Conservation (phyloP, 2,113 vertebrate species). For the Hoplias malabaricus region DNA sequence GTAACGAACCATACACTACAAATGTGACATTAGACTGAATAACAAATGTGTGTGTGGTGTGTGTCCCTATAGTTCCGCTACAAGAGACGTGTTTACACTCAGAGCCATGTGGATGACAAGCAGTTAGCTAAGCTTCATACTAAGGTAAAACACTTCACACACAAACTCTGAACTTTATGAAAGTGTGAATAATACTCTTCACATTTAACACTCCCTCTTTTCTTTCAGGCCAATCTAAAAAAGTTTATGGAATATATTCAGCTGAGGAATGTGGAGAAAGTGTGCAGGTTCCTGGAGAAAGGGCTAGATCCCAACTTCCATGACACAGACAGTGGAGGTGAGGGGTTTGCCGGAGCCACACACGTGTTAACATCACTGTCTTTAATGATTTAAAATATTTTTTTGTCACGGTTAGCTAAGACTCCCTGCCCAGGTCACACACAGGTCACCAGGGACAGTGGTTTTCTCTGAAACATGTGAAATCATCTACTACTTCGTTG, state of each 20-base stretch:
- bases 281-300: constrained; percentile 76
- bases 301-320: constrained; percentile 79
- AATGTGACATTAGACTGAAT: too few species aligned
- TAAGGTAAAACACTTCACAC: constrained; percentile 75
- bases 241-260: constrained; percentile 77
- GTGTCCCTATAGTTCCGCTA: constrained; percentile 86
- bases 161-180: not conserved
- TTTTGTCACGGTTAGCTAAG: too few species aligned
- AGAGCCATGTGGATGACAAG: constrained; percentile 92
- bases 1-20: too few species aligned
- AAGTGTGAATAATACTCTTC: not conserved
- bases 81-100: constrained; percentile 91
- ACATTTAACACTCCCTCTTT: not conserved
- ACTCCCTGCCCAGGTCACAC: too few species aligned
- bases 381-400: too few species aligned
- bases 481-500: too few species aligned
- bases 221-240: constrained; percentile 75
- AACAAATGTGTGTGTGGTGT: not conserved
- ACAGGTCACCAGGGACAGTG: too few species aligned
- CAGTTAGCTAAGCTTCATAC: constrained; percentile 97
- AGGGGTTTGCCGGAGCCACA: constrained; percentile 15
- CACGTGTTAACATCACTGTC: not conserved
- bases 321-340: constrained; percentile 74
- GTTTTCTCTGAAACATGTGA: too few species aligned
- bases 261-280: constrained; percentile 74